Conservation (phyloP, 2,113 vertebrate species). For the Archilochus colubris region DNA sequence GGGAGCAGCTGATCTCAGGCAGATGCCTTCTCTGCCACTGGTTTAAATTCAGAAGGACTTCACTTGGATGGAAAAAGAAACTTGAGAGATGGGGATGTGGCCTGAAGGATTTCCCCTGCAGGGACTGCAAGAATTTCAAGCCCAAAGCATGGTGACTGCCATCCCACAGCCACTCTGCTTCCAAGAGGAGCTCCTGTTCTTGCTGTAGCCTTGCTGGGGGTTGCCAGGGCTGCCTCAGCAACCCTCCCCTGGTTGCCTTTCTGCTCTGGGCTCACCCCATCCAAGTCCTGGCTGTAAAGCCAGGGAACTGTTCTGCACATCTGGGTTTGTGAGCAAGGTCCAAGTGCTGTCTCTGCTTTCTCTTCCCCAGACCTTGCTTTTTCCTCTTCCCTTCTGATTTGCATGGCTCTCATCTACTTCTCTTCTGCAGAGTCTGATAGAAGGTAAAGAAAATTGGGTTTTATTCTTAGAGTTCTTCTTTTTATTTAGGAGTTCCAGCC, state of each 20-base stretch:
- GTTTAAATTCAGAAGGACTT: neutral
- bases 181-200: neutral
- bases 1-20: neutral
- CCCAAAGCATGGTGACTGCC: neutral
- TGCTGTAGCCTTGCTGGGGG: neutral
- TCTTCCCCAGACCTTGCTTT: neutral
- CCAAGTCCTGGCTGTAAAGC: neutral
- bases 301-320: neutral
- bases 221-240: neutral
- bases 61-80: neutral
- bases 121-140: rapidly evolving
- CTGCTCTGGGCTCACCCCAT: neutral
- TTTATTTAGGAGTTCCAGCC: neutral
- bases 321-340: neutral
- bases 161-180: neutral
- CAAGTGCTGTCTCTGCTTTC: neutral
- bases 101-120: neutral
- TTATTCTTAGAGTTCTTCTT: neutral
- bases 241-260: rapidly evolving
- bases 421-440: neutral
- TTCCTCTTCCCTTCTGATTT: neutral
- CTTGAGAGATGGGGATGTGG: neutral
- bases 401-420: neutral
- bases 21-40: neutral
- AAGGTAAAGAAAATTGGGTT: neutral